These are phyloP conservation scores for Neomonachus schauinslandi DNA, from an alignment of 2,113 vertebrate species.

Conservation along the genomic window DNA sequence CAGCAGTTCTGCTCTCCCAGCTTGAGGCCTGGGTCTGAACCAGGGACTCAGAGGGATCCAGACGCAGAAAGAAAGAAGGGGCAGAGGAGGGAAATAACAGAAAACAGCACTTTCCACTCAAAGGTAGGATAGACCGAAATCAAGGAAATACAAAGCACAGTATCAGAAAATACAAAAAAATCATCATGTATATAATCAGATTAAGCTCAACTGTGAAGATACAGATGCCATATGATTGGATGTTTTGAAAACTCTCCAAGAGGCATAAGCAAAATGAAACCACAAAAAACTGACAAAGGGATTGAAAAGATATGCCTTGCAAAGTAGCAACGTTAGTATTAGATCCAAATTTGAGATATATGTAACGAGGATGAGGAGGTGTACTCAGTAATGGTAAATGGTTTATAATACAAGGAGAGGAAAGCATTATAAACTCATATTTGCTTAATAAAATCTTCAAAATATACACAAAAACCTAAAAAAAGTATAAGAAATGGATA, in stretches of 20 bases:
- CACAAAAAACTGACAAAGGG: background rate
- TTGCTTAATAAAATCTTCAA: background rate
- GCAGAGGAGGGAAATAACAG: accelerated
- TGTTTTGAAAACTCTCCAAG: background rate
- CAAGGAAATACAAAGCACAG: accelerated
- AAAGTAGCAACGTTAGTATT: too few relatives aligned
- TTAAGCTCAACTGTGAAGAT: background rate
- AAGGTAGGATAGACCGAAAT: background rate
- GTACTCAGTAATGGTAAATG: background rate
- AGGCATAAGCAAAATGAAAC: background rate
- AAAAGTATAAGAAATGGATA: background rate
- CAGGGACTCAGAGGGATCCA: accelerated
- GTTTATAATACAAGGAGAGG: background rate
- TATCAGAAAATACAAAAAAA: background rate
- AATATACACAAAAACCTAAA: background rate
- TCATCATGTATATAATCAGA: background rate
- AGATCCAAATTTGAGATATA: background rate
- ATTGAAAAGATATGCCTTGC: too few relatives aligned
- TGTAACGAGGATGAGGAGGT: accelerated
- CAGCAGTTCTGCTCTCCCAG: accelerated
- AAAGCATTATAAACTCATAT: background rate
- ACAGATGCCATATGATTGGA: accelerated
- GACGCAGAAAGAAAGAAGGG: accelerated
- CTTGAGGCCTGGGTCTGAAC: accelerated
- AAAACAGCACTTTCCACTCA: background rate